Evolutionary conservation across 1,140 invertebrate genomes (phyloP).

Genomic region (Apis mellifera): Amel_HAv3.1 CM009936.2:14231501-14232000

Average conservation of each 20-base stretch:
- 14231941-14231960: constrained; percentile 89
- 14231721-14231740: constrained; percentile 98
- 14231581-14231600: constrained; percentile 99
- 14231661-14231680: constrained; percentile 99
- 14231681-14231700: constrained; percentile 99
- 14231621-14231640: constrained; percentile 97
- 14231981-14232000: too few relatives aligned
- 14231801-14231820: constrained; percentile 83
- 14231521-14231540: constrained; percentile 46
- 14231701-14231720: constrained; percentile 96
- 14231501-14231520: too few relatives aligned
- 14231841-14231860: constrained; percentile 96
- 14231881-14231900: constrained; percentile 99
- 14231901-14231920: constrained; percentile 99
- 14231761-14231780: not conserved
- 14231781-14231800: not conserved
- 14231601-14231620: constrained; percentile 98
- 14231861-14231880: constrained; percentile 99
- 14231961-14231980: too few relatives aligned
- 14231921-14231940: constrained; percentile 99
- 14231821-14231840: constrained; percentile 99
- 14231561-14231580: constrained; percentile 97
- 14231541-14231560: constrained; percentile 95
- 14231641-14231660: constrained; percentile 98
- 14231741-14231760: constrained; percentile 83